These are phyloP conservation scores for Gymnosoma rotundatum DNA, from an alignment of 2,888 invertebrate genomes.

Conservation along the genomic window DNA sequence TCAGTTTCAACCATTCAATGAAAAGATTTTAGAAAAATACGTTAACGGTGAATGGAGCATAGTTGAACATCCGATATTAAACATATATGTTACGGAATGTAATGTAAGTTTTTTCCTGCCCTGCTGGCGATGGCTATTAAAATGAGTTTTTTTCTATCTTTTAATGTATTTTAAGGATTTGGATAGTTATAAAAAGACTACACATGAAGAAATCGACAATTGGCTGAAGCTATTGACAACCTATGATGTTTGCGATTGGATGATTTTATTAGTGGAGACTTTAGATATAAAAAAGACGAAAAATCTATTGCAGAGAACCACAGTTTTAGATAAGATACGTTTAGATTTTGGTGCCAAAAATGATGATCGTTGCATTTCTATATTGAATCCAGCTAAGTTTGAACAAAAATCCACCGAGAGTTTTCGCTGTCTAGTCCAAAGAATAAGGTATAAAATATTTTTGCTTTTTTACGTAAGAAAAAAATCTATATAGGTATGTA, in stretches of 20 bases:
- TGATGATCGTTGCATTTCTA: conserved; percentile 92
- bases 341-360: conserved; percentile 96
- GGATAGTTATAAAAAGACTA: conserved; percentile 92
- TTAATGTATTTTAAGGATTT: conserved; percentile 87
- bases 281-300: conserved; percentile 95
- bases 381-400: conserved; percentile 94
- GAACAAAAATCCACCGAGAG: conserved; percentile 95
- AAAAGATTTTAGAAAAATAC: conserved; percentile 86
- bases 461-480: no score
- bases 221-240: conserved; percentile 92
- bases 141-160: not conserved
- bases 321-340: conserved; percentile 96
- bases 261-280: conserved; percentile 95
- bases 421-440: conserved; percentile 92
- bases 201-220: conserved; percentile 93
- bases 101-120: conserved; percentile 84
- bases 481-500: no score
- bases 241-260: conserved; percentile 93
- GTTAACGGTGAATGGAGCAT: conserved; percentile 89
- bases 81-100: conserved; percentile 98
- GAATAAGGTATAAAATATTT: conserved; percentile 86
- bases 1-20: conserved; percentile 90
- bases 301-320: conserved; percentile 94
- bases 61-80: conserved; percentile 94
- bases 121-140: no score